Evolutionary conservation across 2,797 vertebrate species (phyloP).

Genomic region (Sternarchorhynchus goeldii): DNA sequence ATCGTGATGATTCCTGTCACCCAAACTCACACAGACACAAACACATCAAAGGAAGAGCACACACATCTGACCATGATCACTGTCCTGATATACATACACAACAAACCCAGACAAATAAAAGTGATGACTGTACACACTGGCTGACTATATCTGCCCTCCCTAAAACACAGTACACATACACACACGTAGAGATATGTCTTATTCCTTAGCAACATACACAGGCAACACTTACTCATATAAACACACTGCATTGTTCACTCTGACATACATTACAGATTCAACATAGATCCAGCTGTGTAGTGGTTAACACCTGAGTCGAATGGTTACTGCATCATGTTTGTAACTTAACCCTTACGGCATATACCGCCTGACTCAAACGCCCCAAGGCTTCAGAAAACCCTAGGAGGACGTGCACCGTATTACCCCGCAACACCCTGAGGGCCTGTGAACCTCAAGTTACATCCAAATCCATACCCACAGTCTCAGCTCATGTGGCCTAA

Average conservation of each 20-base stretch:
- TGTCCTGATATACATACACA: background rate
- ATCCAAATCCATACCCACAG: background rate
- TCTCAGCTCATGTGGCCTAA: background rate
- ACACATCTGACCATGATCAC: background rate
- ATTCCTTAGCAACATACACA: constrained; percentile 27
- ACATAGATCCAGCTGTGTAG: background rate
- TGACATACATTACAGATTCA: constrained; percentile 11
- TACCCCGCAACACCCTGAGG: background rate
- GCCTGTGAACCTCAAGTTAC: constrained; percentile 17
- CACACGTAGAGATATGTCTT: constrained; percentile 8
- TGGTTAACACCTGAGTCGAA: background rate
- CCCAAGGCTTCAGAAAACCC: constrained; percentile 2
- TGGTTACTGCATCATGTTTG: background rate
- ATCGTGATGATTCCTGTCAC: constrained; percentile 13
- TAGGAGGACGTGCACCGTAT: background rate
- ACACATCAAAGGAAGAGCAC: background rate
- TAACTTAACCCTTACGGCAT: background rate
- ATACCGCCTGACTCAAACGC: background rate
- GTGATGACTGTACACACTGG: constrained; percentile 31
- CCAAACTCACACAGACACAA: constrained; percentile 23
- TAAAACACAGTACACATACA: background rate
- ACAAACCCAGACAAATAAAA: constrained; percentile 6
- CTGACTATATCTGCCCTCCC: background rate
- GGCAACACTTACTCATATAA: constrained; percentile 6
- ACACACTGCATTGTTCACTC: constrained; percentile 1